Evolutionary conservation across 2,797 vertebrate species (phyloP).

Genomic region (Clangula hyemalis): DNA sequence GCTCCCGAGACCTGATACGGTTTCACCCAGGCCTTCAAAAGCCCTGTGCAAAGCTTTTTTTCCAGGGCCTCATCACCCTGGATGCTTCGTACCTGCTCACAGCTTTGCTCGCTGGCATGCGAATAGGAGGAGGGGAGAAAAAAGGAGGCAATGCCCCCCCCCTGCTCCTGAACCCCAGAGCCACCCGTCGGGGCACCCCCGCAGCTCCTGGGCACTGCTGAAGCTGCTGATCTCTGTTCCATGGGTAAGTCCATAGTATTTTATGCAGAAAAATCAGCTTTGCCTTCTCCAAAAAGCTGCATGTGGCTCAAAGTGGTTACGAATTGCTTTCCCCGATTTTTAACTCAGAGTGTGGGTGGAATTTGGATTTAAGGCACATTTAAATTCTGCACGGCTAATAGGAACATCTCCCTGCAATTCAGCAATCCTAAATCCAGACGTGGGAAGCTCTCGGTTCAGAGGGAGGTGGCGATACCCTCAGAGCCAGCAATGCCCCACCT

Average conservation of each 20-base stretch:
- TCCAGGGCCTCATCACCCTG: not conserved
- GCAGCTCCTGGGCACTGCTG: not conserved
- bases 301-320: accelerated
- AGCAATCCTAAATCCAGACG: not conserved
- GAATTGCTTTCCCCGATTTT: not conserved
- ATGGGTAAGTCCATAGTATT: accelerated
- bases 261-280: not conserved
- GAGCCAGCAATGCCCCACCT: not conserved
- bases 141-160: accelerated
- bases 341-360: accelerated
- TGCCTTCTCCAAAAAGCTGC: not conserved
- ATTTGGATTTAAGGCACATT: not conserved
- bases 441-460: not conserved
- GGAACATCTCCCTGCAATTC: not conserved
- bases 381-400: no score
- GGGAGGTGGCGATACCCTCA: accelerated
- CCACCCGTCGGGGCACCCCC: not conserved
- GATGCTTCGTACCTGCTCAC: not conserved
- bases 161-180: not conserved
- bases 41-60: not conserved
- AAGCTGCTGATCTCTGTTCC: not conserved
- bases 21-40: not conserved
- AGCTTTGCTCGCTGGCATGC: accelerated
- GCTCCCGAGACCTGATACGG: not conserved
- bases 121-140: not conserved